Percentiles rank a stretch among this genome's conserved stretches.
These are phyloP conservation scores for Andrena minutula DNA, from an alignment of 2,888 invertebrate genomes.

Conservation along the genomic window DNA sequence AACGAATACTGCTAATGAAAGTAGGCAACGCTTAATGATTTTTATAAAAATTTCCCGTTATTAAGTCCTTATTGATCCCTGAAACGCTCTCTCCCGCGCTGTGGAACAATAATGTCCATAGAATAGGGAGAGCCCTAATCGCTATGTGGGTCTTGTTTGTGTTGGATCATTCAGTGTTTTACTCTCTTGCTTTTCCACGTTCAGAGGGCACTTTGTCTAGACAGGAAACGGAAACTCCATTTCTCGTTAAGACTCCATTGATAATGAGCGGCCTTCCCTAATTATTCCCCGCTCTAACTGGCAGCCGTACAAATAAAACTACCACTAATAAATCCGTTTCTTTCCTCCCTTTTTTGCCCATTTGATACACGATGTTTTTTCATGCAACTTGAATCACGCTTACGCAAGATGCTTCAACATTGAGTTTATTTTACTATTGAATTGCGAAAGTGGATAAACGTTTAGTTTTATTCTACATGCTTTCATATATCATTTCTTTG, in stretches of 20 bases:
- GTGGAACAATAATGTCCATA: slow-evolving; percentile 27
- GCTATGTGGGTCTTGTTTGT: slow-evolving; percentile 21
- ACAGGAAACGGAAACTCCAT: slow-evolving; percentile 76
- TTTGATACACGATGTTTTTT: slow-evolving; percentile 46
- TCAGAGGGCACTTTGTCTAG: slow-evolving; percentile 76
- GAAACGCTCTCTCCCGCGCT: not conserved
- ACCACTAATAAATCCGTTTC: slow-evolving; percentile 38
- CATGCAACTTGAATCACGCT: slow-evolving; percentile 31
- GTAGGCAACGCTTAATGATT: not conserved
- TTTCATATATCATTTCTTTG: not conserved
- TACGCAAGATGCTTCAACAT: slow-evolving; percentile 14
- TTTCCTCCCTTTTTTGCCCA: slow-evolving; percentile 26
- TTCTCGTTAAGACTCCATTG: slow-evolving; percentile 73
- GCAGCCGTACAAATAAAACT: slow-evolving; percentile 55
- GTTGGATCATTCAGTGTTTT: slow-evolving; percentile 63
- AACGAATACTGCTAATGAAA: not conserved
- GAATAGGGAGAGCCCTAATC: slow-evolving; percentile 34
- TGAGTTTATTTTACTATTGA: slow-evolving; percentile 2
- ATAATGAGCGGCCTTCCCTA: slow-evolving; percentile 75
- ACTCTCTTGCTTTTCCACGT: slow-evolving; percentile 52
- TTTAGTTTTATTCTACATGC: not conserved
- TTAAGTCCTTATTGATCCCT: not conserved
- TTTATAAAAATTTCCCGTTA: not conserved
- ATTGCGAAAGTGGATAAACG: not conserved
- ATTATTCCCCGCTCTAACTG: slow-evolving; percentile 69